A percentile compares a stretch with the other conserved stretches of the same genome.
Evolutionary conservation across 1,140 invertebrate genomes (phyloP).

Genomic region (Euborellia annulipes): DNA sequence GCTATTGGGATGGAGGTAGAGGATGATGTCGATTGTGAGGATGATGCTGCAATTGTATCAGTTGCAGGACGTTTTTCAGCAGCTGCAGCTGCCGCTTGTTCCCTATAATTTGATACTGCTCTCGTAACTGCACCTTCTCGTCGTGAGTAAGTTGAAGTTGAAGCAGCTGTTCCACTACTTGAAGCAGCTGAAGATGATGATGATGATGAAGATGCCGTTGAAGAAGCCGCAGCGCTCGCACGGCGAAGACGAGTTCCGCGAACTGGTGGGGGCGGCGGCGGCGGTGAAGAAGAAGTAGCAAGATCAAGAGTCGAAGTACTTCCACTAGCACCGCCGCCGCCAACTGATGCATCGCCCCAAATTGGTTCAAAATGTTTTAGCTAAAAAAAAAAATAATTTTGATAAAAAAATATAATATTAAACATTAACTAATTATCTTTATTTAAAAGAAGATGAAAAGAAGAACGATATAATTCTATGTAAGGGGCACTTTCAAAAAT

Average conservation of each 20-base stretch:
- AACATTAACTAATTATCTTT: too few relatives aligned
- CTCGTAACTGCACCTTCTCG: slow-evolving; percentile 41
- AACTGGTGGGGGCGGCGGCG: not conserved
- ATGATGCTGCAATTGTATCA: slow-evolving; percentile 3
- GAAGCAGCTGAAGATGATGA: not conserved
- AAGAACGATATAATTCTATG: too few relatives aligned
- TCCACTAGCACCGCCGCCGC: slow-evolving; percentile 31
- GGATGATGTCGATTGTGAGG: not conserved
- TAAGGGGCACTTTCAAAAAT: too few relatives aligned
- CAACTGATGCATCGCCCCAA: slow-evolving; percentile 53
- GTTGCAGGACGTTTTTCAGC: not conserved
- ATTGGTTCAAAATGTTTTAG: slow-evolving; percentile 90
- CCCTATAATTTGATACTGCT: slow-evolving; percentile 31
- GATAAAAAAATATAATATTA: too few relatives aligned
- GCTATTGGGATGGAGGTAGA: not conserved
- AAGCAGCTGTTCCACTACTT: not conserved
- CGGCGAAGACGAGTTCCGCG: too few relatives aligned
- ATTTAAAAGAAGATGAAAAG: too few relatives aligned
- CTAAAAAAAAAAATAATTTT: slow-evolving; percentile 22
- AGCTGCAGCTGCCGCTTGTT: slow-evolving; percentile 13
- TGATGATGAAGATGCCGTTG: too few relatives aligned
- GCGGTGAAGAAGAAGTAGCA: slow-evolving; percentile 1
- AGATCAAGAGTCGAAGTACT: slow-evolving; percentile 24
- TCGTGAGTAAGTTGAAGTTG: slow-evolving; percentile 1
- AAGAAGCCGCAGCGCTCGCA: too few relatives aligned